Evolutionary conservation across 30 jellyfish, hydroid and myxozoan species (phyloP).

Genomic region (Hydractinia echinata): DNA sequence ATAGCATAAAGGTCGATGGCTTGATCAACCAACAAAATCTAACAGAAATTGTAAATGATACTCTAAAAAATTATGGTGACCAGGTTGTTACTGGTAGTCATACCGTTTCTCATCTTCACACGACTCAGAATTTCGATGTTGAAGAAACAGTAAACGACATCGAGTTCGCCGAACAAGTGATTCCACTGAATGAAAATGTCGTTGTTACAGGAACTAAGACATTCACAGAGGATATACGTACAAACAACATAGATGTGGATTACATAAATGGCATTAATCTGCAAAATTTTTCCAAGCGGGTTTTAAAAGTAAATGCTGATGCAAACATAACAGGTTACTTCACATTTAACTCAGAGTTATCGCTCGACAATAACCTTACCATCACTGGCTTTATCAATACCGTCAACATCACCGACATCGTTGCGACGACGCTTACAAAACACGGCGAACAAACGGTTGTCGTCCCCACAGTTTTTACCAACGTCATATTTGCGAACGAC

Average conservation of each 20-base stretch:
- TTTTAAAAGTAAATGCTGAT: conserved; percentile 37
- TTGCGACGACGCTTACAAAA: conserved; percentile 39
- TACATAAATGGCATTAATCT: conserved; percentile 48
- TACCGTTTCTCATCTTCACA: not conserved
- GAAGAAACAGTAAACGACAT: conserved; percentile 9
- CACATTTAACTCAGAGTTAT: conserved; percentile 18
- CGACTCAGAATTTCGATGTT: conserved; percentile 10
- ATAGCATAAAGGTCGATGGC: conserved; percentile 50
- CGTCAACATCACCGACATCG: conserved; percentile 42
- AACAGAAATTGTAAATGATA: conserved; percentile 46
- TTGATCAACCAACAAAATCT: conserved; percentile 42
- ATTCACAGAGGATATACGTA: conserved; percentile 11
- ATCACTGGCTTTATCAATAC: conserved; percentile 48
- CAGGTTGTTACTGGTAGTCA: conserved; percentile 35
- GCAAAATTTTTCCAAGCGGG: conserved; percentile 22
- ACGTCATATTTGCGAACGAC: conserved; percentile 14
- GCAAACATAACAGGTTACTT: conserved; percentile 52
- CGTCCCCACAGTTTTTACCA: conserved; percentile 20
- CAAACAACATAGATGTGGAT: conserved; percentile 17
- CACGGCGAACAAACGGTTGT: conserved; percentile 57
- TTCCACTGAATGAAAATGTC: conserved; percentile 3
- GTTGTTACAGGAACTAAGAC: conserved; percentile 10
- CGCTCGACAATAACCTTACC: conserved; percentile 32
- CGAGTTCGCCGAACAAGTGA: conserved; percentile 21
- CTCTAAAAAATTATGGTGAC: conserved; percentile 46